phyloP scores from a whole-genome alignment of 30 jellyfish, hydroid and myxozoan species.

The Aurelia sp. region DNA sequence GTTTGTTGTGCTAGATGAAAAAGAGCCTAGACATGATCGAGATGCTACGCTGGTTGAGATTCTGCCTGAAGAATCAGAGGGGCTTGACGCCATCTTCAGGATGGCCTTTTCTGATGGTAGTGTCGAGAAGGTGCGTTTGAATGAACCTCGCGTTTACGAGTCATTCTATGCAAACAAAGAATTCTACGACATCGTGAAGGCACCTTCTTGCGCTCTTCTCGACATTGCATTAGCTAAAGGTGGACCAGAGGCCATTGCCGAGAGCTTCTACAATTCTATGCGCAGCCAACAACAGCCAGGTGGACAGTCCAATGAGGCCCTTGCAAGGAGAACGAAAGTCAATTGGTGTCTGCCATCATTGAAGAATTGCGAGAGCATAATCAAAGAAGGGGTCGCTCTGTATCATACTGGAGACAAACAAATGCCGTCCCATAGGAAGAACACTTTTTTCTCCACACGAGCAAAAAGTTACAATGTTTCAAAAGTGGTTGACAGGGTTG shows the following conservation, averaged over 20 bases:
- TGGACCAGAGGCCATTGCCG: conserved; percentile 73
- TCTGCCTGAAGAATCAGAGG: background rate
- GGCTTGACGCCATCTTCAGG: background rate
- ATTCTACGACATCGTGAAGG: background rate
- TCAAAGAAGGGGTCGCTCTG: conserved; percentile 32
- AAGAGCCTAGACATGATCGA: background rate
- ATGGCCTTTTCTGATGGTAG: conserved; percentile 6
- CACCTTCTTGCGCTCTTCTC: conserved; percentile 18
- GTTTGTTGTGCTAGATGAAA: too few relatives aligned
- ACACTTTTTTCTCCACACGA: conserved; percentile 33
- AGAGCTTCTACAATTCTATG: conserved; percentile 54
- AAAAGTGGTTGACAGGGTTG: conserved; percentile 52
- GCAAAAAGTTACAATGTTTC: conserved; percentile 19
- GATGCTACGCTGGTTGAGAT: conserved; percentile 16
- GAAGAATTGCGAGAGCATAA: conserved; percentile 21
- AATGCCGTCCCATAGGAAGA: conserved; percentile 38
- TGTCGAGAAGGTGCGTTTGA: background rate
- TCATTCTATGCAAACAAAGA: conserved; percentile 30
- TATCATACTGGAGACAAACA: conserved; percentile 29
- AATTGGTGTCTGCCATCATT: conserved; percentile 26
- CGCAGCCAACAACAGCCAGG: conserved; percentile 52
- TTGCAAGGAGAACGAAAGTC: conserved; percentile 49
- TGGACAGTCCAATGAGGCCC: conserved; percentile 41
- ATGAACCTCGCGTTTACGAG: conserved; percentile 24
- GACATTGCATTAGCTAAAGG: conserved; percentile 46